Evolutionary conservation across 2,113 vertebrate genomes (phyloP), one percentile per base, ranked within the genome.

Genomic region (Alligator sinensis): DNA sequence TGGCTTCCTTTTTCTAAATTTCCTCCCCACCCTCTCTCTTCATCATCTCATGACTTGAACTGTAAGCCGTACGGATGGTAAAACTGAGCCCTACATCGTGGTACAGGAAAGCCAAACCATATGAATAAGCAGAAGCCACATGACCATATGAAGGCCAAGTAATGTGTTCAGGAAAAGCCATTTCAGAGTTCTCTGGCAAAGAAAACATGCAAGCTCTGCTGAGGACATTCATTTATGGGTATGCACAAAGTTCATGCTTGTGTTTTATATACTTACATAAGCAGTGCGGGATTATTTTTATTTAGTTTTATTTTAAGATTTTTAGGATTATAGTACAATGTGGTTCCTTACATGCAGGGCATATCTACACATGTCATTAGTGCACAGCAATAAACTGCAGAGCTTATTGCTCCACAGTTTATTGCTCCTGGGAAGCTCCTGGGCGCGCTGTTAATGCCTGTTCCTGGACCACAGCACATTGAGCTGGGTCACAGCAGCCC

Each of bases 1-100:
- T 85, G 92, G 92, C 92, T 94, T 81, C 94, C 82, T 94, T 91
- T 92, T 86, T 66, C n/a, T 66, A 74, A 84, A 94, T 84, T 80
- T 92, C 96, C 92, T 95, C 96, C 96, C 95, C 93, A 96, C 94
- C 91, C 91, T 94, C 90, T 96, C 94, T 96, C 88, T 66, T 91
- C 84, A 89, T 87, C 94, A 76, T 84, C 91, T 91, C 89, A 86
- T 92, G 93, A 96, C 80, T 94, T 96, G 88, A 96, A 91, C 89
- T 84, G 79, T 87, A 95, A 11, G 22, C 70, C 47, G 34, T 24
- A 7, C 38, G 61, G 10, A 12, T 25, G 22, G 61, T 62, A 24
- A 62, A 25, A 62, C 24, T 0, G 5, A 96, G 92, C 87, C 70
- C 11, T 1, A 28, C 90, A 93, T 88, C 47, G 96, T 87, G 94